These are phyloP conservation scores for Solenodon paradoxus DNA, from an alignment of 2,113 vertebrate genomes.

Conservation along the genomic window DNA sequence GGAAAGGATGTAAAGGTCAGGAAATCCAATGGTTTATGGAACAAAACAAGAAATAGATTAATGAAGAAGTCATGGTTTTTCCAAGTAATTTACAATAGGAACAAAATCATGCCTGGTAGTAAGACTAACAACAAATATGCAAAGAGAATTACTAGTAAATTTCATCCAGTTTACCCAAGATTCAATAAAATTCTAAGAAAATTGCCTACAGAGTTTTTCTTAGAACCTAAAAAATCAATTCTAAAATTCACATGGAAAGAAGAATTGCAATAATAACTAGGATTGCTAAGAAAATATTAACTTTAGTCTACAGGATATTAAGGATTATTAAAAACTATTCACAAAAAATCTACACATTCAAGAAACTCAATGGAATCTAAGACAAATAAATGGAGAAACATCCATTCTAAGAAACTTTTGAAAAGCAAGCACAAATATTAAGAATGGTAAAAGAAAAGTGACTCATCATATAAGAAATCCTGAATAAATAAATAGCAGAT, in stretches of 20 bases:
- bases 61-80: neutral
- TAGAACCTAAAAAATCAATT: neutral
- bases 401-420: too few relatives aligned
- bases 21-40: neutral
- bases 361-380: too few relatives aligned
- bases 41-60: neutral
- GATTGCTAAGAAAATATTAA: neutral
- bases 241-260: conserved; percentile 1
- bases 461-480: too few relatives aligned
- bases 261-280: neutral
- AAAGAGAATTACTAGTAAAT: neutral
- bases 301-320: neutral
- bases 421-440: too few relatives aligned
- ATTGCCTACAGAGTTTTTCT: neutral
- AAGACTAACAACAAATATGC: neutral
- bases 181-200: neutral
- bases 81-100: neutral
- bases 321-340: neutral
- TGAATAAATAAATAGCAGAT: too few relatives aligned
- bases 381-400: too few relatives aligned
- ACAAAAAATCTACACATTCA: too few relatives aligned
- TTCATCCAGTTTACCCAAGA: neutral
- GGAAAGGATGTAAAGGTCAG: neutral
- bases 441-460: too few relatives aligned
- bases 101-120: neutral